A percentile compares a stretch with the other conserved stretches of the same genome.
These are phyloP conservation scores for Eira barbara DNA, from an alignment of 2,113 vertebrate species.

Conservation along the genomic window DNA sequence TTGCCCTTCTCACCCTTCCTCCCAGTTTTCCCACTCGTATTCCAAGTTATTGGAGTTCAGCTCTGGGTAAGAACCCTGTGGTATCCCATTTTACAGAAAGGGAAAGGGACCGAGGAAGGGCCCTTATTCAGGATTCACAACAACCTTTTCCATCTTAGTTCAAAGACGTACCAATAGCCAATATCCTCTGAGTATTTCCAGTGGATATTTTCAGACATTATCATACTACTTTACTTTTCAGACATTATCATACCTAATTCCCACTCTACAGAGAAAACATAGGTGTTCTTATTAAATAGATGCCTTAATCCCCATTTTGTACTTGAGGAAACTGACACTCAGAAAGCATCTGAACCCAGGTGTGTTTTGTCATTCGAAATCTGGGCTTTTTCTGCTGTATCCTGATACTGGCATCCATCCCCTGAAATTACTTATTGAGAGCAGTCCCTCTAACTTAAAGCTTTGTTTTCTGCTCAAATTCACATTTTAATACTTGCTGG, in stretches of 20 bases:
- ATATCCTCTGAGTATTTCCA: not conserved
- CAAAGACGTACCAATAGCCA: not conserved
- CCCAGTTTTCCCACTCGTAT: not conserved
- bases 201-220: not conserved
- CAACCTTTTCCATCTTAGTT: not conserved
- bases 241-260: not conserved
- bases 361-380: not conserved
- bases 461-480: not conserved
- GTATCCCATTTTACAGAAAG: not conserved
- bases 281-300: not conserved
- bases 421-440: not conserved
- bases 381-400: not conserved
- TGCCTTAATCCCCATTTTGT: not conserved
- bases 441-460: not conserved
- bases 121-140: not conserved
- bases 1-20: not conserved
- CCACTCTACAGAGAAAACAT: not conserved
- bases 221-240: not conserved
- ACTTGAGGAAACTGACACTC: not conserved
- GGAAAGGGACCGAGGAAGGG: not conserved
- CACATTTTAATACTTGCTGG: not conserved
- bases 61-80: not conserved
- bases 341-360: not conserved
- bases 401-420: not conserved
- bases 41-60: not conserved